Conservation (phyloP, 1,140 invertebrate species). For the Lasioglossum albipes region DNA sequence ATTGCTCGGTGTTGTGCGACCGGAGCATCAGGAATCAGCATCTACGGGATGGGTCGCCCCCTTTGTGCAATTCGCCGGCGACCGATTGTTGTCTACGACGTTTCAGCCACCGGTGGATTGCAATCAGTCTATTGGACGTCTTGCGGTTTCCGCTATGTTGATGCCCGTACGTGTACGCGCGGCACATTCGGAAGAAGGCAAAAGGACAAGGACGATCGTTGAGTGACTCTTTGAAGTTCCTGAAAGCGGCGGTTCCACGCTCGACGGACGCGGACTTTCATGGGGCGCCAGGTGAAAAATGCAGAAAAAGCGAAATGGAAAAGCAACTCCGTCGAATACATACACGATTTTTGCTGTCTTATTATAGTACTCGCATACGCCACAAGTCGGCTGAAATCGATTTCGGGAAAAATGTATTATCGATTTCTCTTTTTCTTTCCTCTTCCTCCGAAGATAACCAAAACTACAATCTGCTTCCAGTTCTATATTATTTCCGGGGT, state of each 20-base stretch:
- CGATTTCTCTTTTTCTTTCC: too few relatives aligned
- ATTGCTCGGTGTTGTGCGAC: conserved; percentile 38
- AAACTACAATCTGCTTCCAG: too few relatives aligned
- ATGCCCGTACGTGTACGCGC: not conserved
- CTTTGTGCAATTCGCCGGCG: conserved; percentile 58
- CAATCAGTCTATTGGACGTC: conserved; percentile 49
- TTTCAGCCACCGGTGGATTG: conserved; percentile 38
- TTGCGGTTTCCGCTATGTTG: conserved; percentile 38
- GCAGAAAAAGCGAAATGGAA: conserved; percentile 36
- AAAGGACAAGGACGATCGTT: conserved; percentile 45
- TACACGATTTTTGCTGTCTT: not conserved
- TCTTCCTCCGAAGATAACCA: too few relatives aligned
- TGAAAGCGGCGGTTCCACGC: conserved; percentile 69
- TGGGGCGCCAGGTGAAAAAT: conserved; percentile 48
- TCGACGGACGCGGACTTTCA: conserved; percentile 50
- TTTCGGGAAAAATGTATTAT: too few relatives aligned
- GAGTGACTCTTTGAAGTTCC: conserved; percentile 73
- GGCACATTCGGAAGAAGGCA: conserved; percentile 50
- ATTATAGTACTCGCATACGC: not conserved
- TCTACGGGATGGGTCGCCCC: conserved; percentile 25
- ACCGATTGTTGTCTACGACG: conserved; percentile 65
- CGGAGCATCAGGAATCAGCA: conserved; percentile 40
- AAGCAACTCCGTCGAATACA: conserved; percentile 1
- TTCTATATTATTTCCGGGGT: too few relatives aligned
- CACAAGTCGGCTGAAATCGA: too few relatives aligned